Evolutionary conservation across 2,797 vertebrate genomes (phyloP).

Genomic region (Garrulus glandarius): DNA sequence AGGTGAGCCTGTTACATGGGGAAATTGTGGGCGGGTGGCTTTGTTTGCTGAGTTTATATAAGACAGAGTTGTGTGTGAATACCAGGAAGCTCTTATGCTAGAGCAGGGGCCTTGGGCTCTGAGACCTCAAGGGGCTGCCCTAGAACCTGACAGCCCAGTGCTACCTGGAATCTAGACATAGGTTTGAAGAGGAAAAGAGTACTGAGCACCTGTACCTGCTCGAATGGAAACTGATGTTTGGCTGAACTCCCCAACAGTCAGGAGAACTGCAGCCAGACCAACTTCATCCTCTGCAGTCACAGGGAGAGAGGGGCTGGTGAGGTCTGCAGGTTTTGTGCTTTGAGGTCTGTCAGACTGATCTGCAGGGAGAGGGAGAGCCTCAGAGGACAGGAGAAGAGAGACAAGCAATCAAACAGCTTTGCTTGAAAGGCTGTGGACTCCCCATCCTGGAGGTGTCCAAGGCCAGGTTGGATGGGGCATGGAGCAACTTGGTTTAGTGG

Average conservation of each 20-base stretch:
- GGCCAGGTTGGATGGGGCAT: background rate
- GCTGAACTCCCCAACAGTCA: background rate
- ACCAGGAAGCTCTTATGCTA: background rate
- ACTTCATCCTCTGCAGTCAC: background rate
- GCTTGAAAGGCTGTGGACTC: background rate
- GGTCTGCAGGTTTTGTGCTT: background rate
- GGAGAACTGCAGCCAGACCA: background rate
- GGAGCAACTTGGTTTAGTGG: background rate
- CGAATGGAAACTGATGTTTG: background rate
- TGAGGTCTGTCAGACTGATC: background rate
- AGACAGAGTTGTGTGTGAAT: background rate
- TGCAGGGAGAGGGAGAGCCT: background rate
- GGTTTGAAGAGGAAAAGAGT: background rate
- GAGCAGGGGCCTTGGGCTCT: background rate
- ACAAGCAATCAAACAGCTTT: background rate
- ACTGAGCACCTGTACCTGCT: background rate
- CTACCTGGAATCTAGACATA: background rate
- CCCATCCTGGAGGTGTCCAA: background rate
- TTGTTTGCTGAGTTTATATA: background rate
- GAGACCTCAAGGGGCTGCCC: background rate
- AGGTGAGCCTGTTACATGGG: constrained; percentile 72
- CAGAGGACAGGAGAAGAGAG: background rate
- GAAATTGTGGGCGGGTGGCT: background rate
- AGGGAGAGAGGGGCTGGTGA: background rate
- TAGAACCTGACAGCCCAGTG: background rate